Base-by-base conservation (phyloP, 2,888 invertebrate genomes). In the Therioaphis trifolii region DNA sequence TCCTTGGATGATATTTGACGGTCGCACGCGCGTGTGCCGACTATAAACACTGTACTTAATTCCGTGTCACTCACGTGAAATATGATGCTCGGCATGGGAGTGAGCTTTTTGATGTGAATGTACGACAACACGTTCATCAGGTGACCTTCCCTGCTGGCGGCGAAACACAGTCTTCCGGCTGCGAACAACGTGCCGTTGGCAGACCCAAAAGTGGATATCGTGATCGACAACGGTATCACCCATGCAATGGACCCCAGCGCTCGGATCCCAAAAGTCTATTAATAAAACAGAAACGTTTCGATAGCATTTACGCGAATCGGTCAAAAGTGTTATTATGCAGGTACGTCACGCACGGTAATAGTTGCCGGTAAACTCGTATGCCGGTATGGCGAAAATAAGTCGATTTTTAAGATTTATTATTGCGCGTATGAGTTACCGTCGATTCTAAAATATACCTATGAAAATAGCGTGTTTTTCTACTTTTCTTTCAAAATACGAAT, bases 101-200 rank as follows among this genome's bases (percentile, higher is more conserved):
- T 97, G 87, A 95, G 93, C 78, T 96, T 93, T 85, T 95, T 92
- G 85, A 97, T 93, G 89, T 97, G 96, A 49, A 97, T 96, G 88
- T 96, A 97, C 14, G 96, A 96, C 86, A 97, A 89, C 80, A 97
- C 94, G 88, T 96, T 95, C 87, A 97, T 90, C 86, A 97, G 90
- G 89, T 97, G 97, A 84, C 97, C 97, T 89, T 97, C 96, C 76
- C 97, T 92, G 85, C 96, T 96, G 74, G 97, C 96, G 79, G 96
- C 97, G 89, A 96, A 97, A 89, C 96, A 96, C 87, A 97, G 91
- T 87, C 94, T 93, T 89, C 96, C 97, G 86, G 96, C 96, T 29
- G 96, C 96, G 89, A 97, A 97, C 61, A 96, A 91, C 0, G 96
- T 97, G 84, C 97, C 97, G 89, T 97, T 96, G 84, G 96, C 97